Conservation (phyloP, 2,888 invertebrate genomes). For the Caenorhabditis sp. region DNA sequence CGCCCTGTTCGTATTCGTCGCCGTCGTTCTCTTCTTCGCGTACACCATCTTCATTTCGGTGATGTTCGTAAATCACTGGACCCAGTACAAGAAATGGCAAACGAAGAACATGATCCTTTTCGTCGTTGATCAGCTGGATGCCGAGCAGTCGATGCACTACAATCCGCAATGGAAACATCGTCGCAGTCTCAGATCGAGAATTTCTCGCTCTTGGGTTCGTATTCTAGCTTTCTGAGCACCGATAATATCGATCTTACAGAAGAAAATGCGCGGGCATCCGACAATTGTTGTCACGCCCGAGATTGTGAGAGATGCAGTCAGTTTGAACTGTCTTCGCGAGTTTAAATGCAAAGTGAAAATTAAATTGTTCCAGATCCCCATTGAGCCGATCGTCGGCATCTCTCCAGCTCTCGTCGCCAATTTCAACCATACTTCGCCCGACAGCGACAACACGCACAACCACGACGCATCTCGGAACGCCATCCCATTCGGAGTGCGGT, state of each 20-base stretch:
- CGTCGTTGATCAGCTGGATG: constrained; percentile 60
- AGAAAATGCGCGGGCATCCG: constrained; percentile 18
- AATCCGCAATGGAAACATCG: constrained; percentile 38
- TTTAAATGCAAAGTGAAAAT: no score
- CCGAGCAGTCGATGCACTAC: constrained; percentile 56
- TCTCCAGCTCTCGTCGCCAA: constrained; percentile 30
- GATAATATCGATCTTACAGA: constrained; percentile 1
- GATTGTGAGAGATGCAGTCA: constrained; percentile 29
- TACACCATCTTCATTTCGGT: constrained; percentile 27
- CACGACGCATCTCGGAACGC: constrained; percentile 38
- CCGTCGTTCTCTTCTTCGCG: constrained; percentile 50
- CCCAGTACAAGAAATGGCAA: constrained; percentile 53
- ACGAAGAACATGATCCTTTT: constrained; percentile 47
- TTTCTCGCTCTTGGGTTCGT: no score
- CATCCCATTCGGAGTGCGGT: constrained; percentile 34
- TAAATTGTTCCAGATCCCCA: constrained; percentile 29
- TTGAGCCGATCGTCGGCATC: constrained; percentile 43
- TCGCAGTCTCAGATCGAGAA: not conserved
- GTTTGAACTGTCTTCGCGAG: not conserved
- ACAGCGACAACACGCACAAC: constrained; percentile 50
- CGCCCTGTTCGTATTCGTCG: constrained; percentile 42
- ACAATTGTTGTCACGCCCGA: constrained; percentile 19
- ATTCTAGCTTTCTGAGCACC: not conserved
- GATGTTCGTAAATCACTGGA: constrained; percentile 21
- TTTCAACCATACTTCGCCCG: constrained; percentile 43